Conservation (phyloP, 2,888 invertebrate species). For the Blastobasis adustella region DNA sequence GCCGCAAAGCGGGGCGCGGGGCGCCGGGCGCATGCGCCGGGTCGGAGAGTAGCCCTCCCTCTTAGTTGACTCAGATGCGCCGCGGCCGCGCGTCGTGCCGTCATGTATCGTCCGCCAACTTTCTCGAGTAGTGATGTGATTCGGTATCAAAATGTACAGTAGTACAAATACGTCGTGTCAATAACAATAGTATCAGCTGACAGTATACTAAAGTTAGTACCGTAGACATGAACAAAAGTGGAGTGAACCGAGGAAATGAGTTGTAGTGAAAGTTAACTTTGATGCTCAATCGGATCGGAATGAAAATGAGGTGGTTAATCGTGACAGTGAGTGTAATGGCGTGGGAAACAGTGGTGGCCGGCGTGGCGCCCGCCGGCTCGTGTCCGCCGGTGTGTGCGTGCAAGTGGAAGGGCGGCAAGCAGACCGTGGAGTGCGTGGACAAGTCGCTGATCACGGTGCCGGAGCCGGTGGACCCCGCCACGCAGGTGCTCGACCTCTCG, state of each 20-base stretch:
- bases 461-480: constrained; percentile 88
- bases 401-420: constrained; percentile 96
- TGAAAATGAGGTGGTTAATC: constrained; percentile 67
- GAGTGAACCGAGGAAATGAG: constrained; percentile 24
- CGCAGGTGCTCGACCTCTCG: constrained; percentile 93
- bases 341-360: constrained; percentile 55
- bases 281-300: constrained; percentile 34
- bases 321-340: constrained; percentile 63
- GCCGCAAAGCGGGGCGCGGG: constrained; percentile 72
- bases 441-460: constrained; percentile 89
- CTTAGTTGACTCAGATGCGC: constrained; percentile 63
- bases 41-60: constrained; percentile 61
- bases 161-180: constrained; percentile 36
- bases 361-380: constrained; percentile 71
- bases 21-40: constrained; percentile 65
- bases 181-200: constrained; percentile 16
- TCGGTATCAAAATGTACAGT: constrained; percentile 41
- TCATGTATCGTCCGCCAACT: constrained; percentile 77
- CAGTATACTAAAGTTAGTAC: no score
- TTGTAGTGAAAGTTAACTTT: constrained; percentile 38
- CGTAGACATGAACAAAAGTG: no score
- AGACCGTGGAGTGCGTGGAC: constrained; percentile 92
- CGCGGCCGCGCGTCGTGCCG: constrained; percentile 67
- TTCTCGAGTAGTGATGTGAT: constrained; percentile 74
- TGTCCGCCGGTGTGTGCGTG: constrained; percentile 89